Evolutionary conservation across 64 coral and sea anemone genomes (phyloP).

Genomic region (Dendronephthya gigantea): DNA sequence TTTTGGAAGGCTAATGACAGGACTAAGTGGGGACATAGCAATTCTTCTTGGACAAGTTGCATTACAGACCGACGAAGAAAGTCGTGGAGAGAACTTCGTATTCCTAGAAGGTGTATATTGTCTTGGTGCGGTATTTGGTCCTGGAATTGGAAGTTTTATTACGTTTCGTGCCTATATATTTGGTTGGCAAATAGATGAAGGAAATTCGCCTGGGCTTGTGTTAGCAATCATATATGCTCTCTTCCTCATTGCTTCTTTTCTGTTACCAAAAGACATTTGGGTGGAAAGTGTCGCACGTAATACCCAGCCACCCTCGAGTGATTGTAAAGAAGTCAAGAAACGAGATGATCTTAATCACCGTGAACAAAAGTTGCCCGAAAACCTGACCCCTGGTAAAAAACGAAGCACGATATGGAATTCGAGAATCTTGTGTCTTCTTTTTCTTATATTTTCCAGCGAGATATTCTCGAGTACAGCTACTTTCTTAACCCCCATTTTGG

Average conservation of each 20-base stretch:
- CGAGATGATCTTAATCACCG: no score
- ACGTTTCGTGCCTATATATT: not conserved
- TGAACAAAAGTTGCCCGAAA: no score
- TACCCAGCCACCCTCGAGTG: not conserved
- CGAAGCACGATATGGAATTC: not conserved
- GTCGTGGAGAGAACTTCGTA: not conserved
- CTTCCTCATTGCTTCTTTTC: not conserved
- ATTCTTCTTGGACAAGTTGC: not conserved
- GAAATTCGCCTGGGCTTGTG: not conserved
- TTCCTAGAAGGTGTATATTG: not conserved
- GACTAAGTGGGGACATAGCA: not conserved
- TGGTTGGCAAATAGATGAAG: conserved; percentile 1
- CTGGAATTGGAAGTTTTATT: not conserved
- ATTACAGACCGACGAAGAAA: not conserved
- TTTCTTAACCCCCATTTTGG: not conserved
- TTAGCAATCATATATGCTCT: not conserved
- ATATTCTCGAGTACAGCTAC: not conserved
- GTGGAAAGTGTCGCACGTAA: not conserved
- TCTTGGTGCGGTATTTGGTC: not conserved
- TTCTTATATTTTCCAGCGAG: not conserved
- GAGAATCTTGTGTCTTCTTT: not conserved
- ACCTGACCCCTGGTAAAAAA: not conserved
- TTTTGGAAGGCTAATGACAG: not conserved
- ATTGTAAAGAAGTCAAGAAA: not conserved
- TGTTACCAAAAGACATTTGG: not conserved